Evolutionary conservation across 2,797 vertebrate genomes (phyloP).

Genomic region (Pipistrellus pygmaeus): DNA sequence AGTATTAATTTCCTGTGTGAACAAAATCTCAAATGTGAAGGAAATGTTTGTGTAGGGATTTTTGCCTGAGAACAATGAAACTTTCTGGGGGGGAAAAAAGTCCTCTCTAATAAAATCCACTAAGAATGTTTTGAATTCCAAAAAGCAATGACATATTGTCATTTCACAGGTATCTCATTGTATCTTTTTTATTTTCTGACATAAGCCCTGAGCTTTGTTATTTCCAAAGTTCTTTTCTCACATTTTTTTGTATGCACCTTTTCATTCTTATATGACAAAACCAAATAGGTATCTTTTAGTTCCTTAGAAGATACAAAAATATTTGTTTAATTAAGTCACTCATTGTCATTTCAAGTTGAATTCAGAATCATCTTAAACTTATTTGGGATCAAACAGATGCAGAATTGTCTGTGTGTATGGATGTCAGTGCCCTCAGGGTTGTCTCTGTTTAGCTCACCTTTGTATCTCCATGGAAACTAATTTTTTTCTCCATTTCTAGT

Average conservation of each 20-base stretch:
- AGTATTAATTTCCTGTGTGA: neutral
- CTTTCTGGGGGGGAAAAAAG: neutral
- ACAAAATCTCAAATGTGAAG: neutral
- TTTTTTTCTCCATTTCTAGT: constrained; percentile 52
- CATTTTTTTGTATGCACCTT: neutral
- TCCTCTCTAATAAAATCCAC: neutral
- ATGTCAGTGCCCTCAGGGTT: neutral
- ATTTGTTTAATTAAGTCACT: constrained; percentile 1
- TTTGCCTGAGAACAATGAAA: neutral
- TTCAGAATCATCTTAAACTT: constrained; percentile 11
- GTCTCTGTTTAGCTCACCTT: constrained; percentile 60
- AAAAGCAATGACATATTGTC: constrained; percentile 8
- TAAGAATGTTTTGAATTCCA: neutral
- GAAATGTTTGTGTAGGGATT: neutral
- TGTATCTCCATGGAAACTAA: constrained; percentile 75
- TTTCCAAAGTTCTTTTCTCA: neutral
- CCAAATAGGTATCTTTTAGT: neutral
- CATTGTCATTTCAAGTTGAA: constrained; percentile 37
- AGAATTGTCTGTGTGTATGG: neutral
- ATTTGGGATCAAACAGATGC: neutral
- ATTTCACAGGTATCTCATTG: neutral
- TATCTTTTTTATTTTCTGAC: neutral
- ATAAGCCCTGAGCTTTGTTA: neutral
- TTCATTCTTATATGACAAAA: neutral
- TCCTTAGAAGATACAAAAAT: neutral